Evolutionary conservation across 53 echinoderm and acorn worm genomes (phyloP).

Genomic region (Hippasteria phrygiana): DNA sequence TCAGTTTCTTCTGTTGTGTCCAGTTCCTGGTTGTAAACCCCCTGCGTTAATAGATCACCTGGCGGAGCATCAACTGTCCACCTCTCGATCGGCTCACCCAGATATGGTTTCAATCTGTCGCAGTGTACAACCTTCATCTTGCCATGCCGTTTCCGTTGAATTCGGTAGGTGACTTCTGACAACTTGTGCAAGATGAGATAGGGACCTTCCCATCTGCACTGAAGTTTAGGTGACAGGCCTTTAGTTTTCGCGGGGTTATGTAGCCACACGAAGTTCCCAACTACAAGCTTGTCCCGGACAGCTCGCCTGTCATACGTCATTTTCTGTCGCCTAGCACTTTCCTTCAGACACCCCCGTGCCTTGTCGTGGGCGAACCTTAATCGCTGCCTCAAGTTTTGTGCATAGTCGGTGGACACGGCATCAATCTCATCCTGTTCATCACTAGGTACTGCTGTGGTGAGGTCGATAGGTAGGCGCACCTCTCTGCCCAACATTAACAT

Average conservation of each 20-base stretch:
- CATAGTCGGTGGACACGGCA: too few species aligned
- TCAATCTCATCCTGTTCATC: neutral
- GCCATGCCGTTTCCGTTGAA: neutral
- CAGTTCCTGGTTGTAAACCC: too few species aligned
- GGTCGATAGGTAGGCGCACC: neutral
- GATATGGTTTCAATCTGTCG: neutral
- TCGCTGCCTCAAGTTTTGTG: neutral
- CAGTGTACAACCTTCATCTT: conserved; percentile 1
- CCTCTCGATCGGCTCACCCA: neutral
- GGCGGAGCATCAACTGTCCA: neutral
- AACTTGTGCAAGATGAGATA: conserved; percentile 32
- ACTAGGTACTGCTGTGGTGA: neutral
- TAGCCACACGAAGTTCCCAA: neutral
- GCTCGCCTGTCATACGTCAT: neutral
- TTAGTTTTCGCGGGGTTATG: conserved; percentile 15
- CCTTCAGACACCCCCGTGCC: neutral
- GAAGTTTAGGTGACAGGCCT: conserved; percentile 23
- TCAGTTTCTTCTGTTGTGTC: too few species aligned
- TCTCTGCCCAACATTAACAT: conserved; percentile 1
- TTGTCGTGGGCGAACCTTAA: neutral
- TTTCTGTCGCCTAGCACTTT: neutral
- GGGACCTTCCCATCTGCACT: conserved; percentile 43
- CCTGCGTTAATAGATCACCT: neutral
- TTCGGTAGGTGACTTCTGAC: conserved; percentile 13
- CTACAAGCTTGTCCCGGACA: neutral